Percentiles rank a stretch among this genome's conserved stretches.
phyloP scores from a whole-genome alignment of 2,797 vertebrate species.

The Sternarchorhynchus goeldii region DNA sequence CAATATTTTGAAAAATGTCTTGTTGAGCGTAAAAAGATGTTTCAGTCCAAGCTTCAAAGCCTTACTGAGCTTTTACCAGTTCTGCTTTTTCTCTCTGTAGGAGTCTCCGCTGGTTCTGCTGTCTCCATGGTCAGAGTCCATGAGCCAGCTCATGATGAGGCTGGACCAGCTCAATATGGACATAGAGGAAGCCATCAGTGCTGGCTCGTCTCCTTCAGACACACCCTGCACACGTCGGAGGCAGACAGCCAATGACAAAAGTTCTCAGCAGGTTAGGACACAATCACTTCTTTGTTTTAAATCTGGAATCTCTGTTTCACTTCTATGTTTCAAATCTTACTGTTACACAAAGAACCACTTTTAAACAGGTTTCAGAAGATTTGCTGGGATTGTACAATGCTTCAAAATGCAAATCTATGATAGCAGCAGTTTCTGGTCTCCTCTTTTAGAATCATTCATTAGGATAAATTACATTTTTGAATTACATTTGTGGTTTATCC shows the following conservation, averaged over 20 bases:
- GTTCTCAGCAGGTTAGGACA: conserved; percentile 31
- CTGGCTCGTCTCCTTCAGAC: conserved; percentile 76
- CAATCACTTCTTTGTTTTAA: neutral
- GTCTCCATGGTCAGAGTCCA: conserved; percentile 81
- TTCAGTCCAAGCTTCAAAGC: too few relatives aligned
- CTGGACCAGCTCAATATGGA: conserved; percentile 85
- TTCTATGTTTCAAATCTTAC: neutral
- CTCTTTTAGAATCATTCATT: neutral
- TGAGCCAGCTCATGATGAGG: conserved; percentile 85
- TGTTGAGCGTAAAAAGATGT: too few relatives aligned
- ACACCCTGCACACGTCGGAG: conserved; percentile 74
- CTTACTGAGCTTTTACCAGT: neutral
- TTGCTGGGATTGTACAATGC: too few relatives aligned
- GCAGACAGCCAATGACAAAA: conserved; percentile 70
- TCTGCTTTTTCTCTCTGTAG: conserved; percentile 59
- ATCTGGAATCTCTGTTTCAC: neutral
- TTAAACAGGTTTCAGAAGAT: too few relatives aligned
- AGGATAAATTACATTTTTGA: conserved; percentile 11
- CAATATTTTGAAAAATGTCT: too few relatives aligned
- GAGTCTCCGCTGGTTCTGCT: conserved; percentile 68
- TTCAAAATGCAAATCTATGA: too few relatives aligned
- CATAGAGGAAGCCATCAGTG: conserved; percentile 86
- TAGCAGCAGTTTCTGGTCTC: neutral
- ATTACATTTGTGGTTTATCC: conserved; percentile 7
- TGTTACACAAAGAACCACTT: too few relatives aligned